Conservation (phyloP, 2,888 invertebrate genomes). For the Acanthacorydalis orientalis region DNA sequence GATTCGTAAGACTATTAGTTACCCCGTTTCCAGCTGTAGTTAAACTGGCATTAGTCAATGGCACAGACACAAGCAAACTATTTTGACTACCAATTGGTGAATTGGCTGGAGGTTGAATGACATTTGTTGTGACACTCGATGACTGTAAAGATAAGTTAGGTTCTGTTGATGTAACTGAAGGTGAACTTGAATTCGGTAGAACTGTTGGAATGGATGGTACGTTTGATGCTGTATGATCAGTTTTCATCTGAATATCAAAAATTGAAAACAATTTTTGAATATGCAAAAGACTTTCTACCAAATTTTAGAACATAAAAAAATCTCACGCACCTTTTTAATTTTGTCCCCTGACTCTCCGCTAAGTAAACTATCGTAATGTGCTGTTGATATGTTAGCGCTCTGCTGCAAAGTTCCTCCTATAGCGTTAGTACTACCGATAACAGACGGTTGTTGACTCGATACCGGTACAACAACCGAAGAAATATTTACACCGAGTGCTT, state of each 20-base stretch:
- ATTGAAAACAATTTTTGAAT: background rate
- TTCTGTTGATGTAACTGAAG: background rate
- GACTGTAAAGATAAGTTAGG: background rate
- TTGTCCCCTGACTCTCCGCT: background rate
- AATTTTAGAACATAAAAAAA: background rate
- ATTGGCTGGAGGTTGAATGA: slow-evolving; percentile 9
- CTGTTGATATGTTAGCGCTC: background rate
- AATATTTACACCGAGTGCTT: background rate
- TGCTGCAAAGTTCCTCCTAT: background rate
- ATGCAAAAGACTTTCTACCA: background rate
- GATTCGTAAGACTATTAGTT: background rate
- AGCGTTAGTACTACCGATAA: background rate
- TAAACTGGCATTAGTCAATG: slow-evolving; percentile 32
- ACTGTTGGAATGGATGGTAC: no score
- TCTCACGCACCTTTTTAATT: slow-evolving; percentile 1
- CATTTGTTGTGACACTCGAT: background rate
- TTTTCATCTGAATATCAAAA: slow-evolving; percentile 1
- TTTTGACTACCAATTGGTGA: slow-evolving; percentile 17
- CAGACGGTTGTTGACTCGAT: slow-evolving; percentile 4
- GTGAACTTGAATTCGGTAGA: background rate
- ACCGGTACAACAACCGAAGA: slow-evolving; percentile 9
- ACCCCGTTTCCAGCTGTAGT: slow-evolving; percentile 14
- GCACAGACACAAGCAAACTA: slow-evolving; percentile 46
- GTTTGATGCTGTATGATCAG: background rate
- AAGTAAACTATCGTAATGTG: background rate